These are phyloP conservation scores for Stichodactyla mertensii DNA, from an alignment of 64 coral and sea anemone genomes.

Conservation along the genomic window DNA sequence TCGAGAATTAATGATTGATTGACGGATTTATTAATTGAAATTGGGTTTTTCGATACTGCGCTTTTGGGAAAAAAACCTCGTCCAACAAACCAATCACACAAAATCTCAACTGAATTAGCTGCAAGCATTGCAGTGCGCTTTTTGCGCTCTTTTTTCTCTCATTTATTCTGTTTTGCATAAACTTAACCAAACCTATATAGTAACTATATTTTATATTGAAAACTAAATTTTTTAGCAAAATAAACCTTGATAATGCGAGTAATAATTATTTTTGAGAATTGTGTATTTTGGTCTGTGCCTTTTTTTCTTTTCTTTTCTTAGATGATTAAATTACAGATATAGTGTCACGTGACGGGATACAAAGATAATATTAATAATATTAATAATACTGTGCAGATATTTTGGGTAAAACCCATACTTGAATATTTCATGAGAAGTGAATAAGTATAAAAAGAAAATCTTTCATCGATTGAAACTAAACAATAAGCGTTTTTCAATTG, in stretches of 20 bases:
- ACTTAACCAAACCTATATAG: not conserved
- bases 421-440: slow-evolving; percentile 14
- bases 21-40: not conserved
- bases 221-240: not conserved
- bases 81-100: not conserved
- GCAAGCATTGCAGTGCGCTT: not conserved
- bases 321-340: not conserved
- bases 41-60: not conserved
- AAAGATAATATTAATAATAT: not conserved
- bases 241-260: not conserved
- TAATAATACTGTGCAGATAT: not conserved
- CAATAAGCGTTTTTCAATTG: slow-evolving; percentile 17
- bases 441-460: slow-evolving; percentile 15
- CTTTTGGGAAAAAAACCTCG: not conserved
- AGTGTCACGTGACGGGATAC: not conserved
- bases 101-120: not conserved
- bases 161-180: not conserved
- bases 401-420: slow-evolving; percentile 19
- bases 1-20: not conserved
- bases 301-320: not conserved
- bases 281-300: not conserved
- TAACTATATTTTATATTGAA: not conserved
- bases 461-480: slow-evolving; percentile 17
- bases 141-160: not conserved
- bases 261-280: not conserved